Evolutionary conservation across 2,113 vertebrate genomes (phyloP), one percentile per base, ranked within the genome.

Genomic region (Brienomyrus brachyistius): DNA sequence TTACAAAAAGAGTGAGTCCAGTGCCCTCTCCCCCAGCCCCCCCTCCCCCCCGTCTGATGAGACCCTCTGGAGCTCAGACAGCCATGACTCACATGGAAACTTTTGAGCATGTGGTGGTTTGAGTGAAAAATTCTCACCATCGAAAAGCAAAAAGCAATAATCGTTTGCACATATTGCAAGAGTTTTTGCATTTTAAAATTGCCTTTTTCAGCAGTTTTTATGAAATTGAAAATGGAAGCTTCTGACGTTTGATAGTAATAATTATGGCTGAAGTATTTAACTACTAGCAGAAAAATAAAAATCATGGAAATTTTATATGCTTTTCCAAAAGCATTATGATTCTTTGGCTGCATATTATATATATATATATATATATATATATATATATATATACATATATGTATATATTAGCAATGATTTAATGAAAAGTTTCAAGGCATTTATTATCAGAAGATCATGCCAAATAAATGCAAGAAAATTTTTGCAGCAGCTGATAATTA

Each of bases 21-120:
- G 88, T 48, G 47, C 50, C 88, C 93, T 90, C 91, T 92, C 93
- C 94, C 92, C 93, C 94, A 93, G 92, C 92, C 92, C 94, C 92
- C 92, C 89, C 88, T 21, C 10, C 45, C 40, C 3, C n/a, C n/a
- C n/a, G n/a, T n/a, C n/a, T n/a, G 3, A 7, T 1, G 92, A 91
- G 92, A 91, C 35, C 90, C 84, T 90, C 89, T 59, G 87, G 90
- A 89, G 85, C 19, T 83, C 35, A 21, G 13, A 40, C 66, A 93
- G 89, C 95, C 95, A 91, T 89, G 13, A 92, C 93, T 93, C 95
- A 94, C 94, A 94, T 94, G 94, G 94, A 96, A 95, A 95, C 91
- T 91, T 92, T 95, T 95, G 92, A 89, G 92, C 90, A 86, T 90
- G 19, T 45, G 31, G 8, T 1, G 19, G 17, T 43, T 82, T 8